A percentile compares a stretch with the other conserved stretches of the same genome.
phyloP scores from a whole-genome alignment of 2,888 invertebrate species.

The Orchesella flavescens region DNA sequence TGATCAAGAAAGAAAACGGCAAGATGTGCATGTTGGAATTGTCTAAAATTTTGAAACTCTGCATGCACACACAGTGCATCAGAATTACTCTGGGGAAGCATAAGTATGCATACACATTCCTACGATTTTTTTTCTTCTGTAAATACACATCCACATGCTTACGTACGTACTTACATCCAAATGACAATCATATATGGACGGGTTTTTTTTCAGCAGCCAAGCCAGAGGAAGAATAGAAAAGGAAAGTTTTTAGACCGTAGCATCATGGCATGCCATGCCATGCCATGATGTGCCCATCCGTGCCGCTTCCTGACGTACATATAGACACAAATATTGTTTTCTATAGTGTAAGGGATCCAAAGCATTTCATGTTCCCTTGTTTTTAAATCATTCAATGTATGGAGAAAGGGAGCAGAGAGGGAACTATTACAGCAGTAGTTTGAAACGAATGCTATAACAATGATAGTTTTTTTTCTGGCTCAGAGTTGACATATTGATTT shows the following conservation, averaged over 20 bases:
- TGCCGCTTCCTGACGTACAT: conserved; percentile 5
- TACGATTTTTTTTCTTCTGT: background rate
- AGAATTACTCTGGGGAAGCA: conserved; percentile 50
- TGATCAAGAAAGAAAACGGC: conserved; percentile 24
- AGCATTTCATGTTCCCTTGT: too few species aligned
- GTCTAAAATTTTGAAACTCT: conserved; percentile 48
- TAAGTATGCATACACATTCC: background rate
- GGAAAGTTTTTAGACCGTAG: conserved; percentile 36
- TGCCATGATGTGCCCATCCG: conserved; percentile 40
- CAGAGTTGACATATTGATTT: conserved; percentile 59
- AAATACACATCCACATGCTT: background rate
- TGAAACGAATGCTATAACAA: conserved; percentile 11
- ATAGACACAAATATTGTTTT: too few species aligned
- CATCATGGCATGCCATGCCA: conserved; percentile 29
- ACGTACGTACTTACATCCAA: background rate
- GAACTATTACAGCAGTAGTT: background rate
- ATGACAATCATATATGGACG: conserved; percentile 14
- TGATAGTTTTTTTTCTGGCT: conserved; percentile 38
- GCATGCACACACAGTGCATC: conserved; percentile 36
- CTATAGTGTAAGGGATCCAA: too few species aligned
- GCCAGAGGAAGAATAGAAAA: conserved; percentile 10
- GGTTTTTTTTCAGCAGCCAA: background rate
- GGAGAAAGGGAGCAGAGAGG: background rate
- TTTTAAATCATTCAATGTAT: background rate
- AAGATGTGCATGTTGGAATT: conserved; percentile 53